Evolutionary conservation across 2,113 vertebrate species (phyloP).

Genomic region (Pachyramphus minor): DNA sequence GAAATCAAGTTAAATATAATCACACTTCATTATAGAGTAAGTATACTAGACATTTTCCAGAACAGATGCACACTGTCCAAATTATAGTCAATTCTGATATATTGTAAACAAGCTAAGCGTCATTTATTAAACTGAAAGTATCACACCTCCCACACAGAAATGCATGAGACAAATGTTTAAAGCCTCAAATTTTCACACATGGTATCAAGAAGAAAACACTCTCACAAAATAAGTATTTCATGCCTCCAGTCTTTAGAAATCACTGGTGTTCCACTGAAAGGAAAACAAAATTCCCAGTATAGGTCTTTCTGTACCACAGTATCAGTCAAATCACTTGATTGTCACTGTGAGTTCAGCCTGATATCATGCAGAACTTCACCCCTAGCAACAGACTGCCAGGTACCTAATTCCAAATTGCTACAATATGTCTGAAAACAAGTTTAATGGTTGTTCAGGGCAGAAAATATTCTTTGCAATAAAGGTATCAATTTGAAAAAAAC

Average conservation of each 20-base stretch:
- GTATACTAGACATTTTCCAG: slow-evolving; percentile 26
- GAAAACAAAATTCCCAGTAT: neutral
- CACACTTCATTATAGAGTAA: slow-evolving; percentile 57
- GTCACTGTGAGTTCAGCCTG: neutral
- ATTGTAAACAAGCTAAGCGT: slow-evolving; percentile 48
- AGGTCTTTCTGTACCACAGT: neutral
- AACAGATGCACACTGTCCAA: slow-evolving; percentile 61
- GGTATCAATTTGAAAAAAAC: neutral
- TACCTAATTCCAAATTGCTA: neutral
- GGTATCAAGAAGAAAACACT: slow-evolving; percentile 28
- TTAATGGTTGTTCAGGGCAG: neutral
- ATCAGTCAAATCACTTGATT: neutral
- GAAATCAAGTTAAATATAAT: slow-evolving; percentile 59
- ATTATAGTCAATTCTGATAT: slow-evolving; percentile 46
- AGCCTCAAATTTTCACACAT: slow-evolving; percentile 42
- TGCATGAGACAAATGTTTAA: slow-evolving; percentile 48
- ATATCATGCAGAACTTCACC: neutral
- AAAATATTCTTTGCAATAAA: neutral
- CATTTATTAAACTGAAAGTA: slow-evolving; percentile 59
- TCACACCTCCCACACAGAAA: slow-evolving; percentile 59
- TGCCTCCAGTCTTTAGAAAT: neutral
- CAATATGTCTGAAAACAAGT: neutral
- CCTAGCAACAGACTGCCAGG: neutral
- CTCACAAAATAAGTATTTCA: neutral
- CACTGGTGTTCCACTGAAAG: neutral